These are phyloP conservation scores for Pristionchus japonicus DNA, from an alignment of 2,888 invertebrate species.

Conservation along the genomic window DNA sequence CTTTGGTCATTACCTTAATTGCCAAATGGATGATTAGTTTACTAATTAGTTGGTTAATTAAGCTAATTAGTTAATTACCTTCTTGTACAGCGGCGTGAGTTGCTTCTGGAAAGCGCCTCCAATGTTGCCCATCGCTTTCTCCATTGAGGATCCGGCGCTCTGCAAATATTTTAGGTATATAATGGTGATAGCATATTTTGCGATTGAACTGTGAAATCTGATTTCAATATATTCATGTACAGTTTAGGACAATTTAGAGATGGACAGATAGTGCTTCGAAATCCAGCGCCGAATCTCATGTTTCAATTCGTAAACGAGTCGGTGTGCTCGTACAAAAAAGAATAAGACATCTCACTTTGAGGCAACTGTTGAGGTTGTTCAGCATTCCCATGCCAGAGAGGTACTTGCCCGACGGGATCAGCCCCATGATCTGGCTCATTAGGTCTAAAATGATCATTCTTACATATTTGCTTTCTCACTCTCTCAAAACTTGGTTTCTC, in stretches of 20 bases:
- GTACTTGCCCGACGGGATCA: not conserved
- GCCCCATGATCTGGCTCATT: not conserved
- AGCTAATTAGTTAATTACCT: not conserved
- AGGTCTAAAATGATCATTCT: constrained; percentile 16
- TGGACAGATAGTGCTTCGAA: too few relatives aligned
- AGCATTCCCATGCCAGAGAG: not conserved
- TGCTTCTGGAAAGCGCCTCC: not conserved
- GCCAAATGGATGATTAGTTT: not conserved
- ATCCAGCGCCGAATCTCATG: too few relatives aligned
- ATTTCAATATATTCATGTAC: too few relatives aligned
- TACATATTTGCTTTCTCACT: too few relatives aligned
- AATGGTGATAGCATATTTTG: too few relatives aligned
- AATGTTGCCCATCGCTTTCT: not conserved
- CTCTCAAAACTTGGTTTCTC: too few relatives aligned
- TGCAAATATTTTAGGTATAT: not conserved
- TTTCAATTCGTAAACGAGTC: too few relatives aligned
- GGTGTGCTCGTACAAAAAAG: too few relatives aligned
- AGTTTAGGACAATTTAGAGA: too few relatives aligned
- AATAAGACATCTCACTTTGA: too few relatives aligned
- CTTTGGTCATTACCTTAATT: not conserved
- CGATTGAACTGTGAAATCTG: too few relatives aligned
- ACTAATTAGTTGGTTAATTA: not conserved
- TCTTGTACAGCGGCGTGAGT: not conserved
- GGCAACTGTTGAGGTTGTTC: not conserved
- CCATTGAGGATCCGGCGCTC: constrained; percentile 4